Percentiles rank a stretch among this genome's conserved stretches.
Evolutionary conservation across 2,113 vertebrate species (phyloP).

Genomic region (Esox niger): DNA sequence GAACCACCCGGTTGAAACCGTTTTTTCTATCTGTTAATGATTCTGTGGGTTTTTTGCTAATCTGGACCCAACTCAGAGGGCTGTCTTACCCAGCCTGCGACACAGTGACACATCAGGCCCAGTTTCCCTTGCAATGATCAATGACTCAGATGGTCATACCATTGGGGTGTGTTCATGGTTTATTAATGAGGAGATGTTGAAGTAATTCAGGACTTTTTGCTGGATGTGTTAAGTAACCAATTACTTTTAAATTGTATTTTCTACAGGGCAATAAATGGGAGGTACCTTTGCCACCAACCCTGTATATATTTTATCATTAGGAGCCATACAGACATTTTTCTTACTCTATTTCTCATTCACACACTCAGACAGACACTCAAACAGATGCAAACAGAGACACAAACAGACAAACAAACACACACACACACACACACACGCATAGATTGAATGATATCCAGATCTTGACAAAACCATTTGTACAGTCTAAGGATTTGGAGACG

Average conservation of each 20-base stretch:
- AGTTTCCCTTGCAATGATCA: not conserved
- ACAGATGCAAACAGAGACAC: no score
- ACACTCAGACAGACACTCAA: not conserved
- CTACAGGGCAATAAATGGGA: no score
- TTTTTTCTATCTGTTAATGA: not conserved
- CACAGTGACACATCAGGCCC: not conserved
- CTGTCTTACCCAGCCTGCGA: not conserved
- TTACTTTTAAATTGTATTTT: no score
- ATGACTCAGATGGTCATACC: not conserved
- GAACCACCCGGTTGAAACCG: no score
- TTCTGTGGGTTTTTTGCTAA: no score
- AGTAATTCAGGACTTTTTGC: not conserved
- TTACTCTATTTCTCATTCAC: not conserved
- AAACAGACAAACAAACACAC: no score
- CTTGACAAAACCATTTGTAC: slow-evolving; percentile 41
- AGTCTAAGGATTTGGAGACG: slow-evolving; percentile 63
- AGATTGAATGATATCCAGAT: slow-evolving; percentile 52
- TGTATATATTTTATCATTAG: no score
- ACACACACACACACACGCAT: slow-evolving; percentile 1
- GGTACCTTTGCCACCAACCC: no score
- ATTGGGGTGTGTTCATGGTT: not conserved
- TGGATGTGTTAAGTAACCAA: no score
- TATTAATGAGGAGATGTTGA: not conserved
- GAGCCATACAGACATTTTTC: no score
- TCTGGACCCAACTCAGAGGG: not conserved